phyloP scores from a whole-genome alignment of 2,888 invertebrate species.

The Cheilosia pagana region DNA sequence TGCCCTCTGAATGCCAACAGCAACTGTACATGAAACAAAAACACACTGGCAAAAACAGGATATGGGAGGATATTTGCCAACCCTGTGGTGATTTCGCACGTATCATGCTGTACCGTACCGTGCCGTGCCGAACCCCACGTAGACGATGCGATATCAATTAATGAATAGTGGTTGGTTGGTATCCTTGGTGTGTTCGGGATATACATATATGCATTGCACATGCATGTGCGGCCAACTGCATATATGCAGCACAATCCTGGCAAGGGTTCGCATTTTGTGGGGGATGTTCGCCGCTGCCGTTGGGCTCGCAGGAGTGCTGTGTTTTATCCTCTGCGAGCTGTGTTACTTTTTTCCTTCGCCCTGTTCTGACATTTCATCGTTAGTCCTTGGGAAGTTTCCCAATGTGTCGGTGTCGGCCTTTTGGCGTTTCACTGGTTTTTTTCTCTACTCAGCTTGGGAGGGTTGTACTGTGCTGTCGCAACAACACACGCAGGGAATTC shows the following conservation, averaged over 20 bases:
- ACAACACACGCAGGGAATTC: slow-evolving; percentile 3
- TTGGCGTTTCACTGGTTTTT: slow-evolving; percentile 39
- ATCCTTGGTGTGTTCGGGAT: slow-evolving; percentile 41
- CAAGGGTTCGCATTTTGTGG: slow-evolving; percentile 64
- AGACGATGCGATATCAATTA: slow-evolving; percentile 81
- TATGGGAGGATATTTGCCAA: slow-evolving; percentile 69
- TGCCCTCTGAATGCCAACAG: slow-evolving; percentile 18
- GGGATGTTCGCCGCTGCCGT: slow-evolving; percentile 56
- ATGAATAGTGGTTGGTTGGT: slow-evolving; percentile 78
- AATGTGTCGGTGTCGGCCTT: slow-evolving; percentile 74
- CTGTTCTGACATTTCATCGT: slow-evolving; percentile 71
- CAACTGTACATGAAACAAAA: slow-evolving; percentile 55
- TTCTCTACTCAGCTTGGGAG: slow-evolving; percentile 31
- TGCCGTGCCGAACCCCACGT: slow-evolving; percentile 43
- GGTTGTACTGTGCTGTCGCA: slow-evolving; percentile 27
- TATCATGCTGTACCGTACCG: slow-evolving; percentile 50
- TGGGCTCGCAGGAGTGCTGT: slow-evolving; percentile 36
- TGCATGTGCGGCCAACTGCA: slow-evolving; percentile 73
- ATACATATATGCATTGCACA: slow-evolving; percentile 58
- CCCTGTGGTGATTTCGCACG: slow-evolving; percentile 74
- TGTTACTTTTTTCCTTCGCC: slow-evolving; percentile 45
- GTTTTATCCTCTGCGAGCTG: slow-evolving; percentile 41
- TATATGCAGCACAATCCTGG: slow-evolving; percentile 66
- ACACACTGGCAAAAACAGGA: slow-evolving; percentile 64
- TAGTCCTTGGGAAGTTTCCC: slow-evolving; percentile 74